Evolutionary conservation across 1,140 invertebrate species (phyloP).

Genomic region (Drosophila subpulchrella): DNA sequence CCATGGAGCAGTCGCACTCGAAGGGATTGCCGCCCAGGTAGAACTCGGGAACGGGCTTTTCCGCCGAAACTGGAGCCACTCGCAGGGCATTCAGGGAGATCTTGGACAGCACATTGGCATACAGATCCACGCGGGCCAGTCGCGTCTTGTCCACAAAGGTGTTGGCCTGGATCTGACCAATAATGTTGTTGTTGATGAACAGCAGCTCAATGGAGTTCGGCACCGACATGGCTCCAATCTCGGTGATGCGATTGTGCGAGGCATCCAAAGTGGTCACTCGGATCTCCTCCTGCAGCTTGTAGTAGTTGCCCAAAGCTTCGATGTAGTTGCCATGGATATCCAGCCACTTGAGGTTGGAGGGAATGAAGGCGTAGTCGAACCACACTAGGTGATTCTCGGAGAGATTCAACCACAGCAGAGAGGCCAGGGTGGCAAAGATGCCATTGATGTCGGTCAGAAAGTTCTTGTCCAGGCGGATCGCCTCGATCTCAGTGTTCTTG

Average conservation of each 20-base stretch:
- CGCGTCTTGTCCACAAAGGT: constrained; percentile 92
- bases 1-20: constrained; percentile 93
- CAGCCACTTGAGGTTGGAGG: constrained; percentile 91
- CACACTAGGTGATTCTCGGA: constrained; percentile 92
- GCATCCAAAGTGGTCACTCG: constrained; percentile 90
- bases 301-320: constrained; percentile 90
- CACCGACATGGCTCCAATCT: constrained; percentile 89
- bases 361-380: constrained; percentile 93
- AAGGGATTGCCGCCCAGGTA: constrained; percentile 95
- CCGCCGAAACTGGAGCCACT: constrained; percentile 87
- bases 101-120: constrained; percentile 91
- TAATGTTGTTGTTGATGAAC: constrained; percentile 93
- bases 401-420: constrained; percentile 92
- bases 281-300: constrained; percentile 87
- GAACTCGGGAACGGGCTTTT: constrained; percentile 91
- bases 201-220: constrained; percentile 92
- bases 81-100: constrained; percentile 92
- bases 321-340: constrained; percentile 93
- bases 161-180: constrained; percentile 90
- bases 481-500: constrained; percentile 90
- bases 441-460: constrained; percentile 90
- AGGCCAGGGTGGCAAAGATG: constrained; percentile 90
- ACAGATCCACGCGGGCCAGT: constrained; percentile 92
- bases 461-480: constrained; percentile 92
- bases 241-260: constrained; percentile 91